Percentiles rank a stretch among this genome's conserved stretches.
Conservation (phyloP, 2,113 vertebrate species). For the Conger conger region DNA sequence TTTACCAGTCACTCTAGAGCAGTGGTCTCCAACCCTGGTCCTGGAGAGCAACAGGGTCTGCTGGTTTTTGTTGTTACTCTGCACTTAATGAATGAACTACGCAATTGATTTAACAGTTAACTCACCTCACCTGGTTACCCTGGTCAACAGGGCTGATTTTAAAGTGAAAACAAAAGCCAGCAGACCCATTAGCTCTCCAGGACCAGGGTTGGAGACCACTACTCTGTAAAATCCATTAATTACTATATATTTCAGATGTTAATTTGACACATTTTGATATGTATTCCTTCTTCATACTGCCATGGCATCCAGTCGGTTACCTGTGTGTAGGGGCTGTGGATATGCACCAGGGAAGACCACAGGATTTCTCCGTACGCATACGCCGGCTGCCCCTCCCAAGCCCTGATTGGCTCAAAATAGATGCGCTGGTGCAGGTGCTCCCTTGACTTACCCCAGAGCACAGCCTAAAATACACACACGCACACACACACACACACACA, state of each 20-base stretch:
- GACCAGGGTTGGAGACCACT: neutral
- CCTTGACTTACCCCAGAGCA: conserved; percentile 69
- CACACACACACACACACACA: too few species aligned
- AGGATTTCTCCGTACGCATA: conserved; percentile 72
- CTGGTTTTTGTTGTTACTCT: too few species aligned
- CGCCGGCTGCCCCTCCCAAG: conserved; percentile 73
- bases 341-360: conserved; percentile 69
- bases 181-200: too few species aligned
- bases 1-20: too few species aligned
- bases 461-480: conserved; percentile 51
- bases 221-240: neutral
- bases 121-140: too few species aligned
- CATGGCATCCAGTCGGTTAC: conserved; percentile 46
- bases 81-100: too few species aligned
- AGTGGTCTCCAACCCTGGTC: too few species aligned
- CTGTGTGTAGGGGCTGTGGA: conserved; percentile 65
- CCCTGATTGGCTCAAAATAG: conserved; percentile 62
- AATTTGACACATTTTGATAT: neutral
- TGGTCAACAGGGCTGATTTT: too few species aligned
- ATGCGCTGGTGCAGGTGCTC: conserved; percentile 67
- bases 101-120: too few species aligned
- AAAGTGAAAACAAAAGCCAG: too few species aligned
- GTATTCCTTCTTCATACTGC: neutral
- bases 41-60: too few species aligned
- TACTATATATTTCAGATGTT: neutral